phyloP scores from a whole-genome alignment of 2,113 vertebrate genomes.

The Lophotis ruficrista region DNA sequence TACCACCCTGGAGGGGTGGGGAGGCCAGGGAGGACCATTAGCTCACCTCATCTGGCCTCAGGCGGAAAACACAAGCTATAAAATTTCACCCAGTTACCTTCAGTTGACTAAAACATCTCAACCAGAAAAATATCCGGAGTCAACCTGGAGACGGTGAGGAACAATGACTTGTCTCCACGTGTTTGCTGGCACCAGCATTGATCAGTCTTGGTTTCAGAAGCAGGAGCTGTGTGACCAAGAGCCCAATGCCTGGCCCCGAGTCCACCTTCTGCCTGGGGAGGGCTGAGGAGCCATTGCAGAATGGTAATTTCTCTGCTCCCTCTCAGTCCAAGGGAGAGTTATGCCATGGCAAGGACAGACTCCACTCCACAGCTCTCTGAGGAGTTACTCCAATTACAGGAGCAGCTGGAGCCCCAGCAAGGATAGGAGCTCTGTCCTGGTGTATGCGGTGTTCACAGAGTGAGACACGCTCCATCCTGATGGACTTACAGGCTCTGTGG shows the following conservation, averaged over 20 bases:
- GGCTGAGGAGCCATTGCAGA: background rate
- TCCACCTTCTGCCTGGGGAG: background rate
- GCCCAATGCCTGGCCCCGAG: background rate
- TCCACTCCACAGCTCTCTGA: background rate
- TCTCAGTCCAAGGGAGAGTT: rapidly evolving
- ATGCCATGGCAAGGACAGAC: background rate
- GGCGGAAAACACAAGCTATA: background rate
- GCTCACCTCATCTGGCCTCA: background rate
- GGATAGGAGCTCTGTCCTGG: background rate
- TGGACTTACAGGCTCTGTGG: background rate
- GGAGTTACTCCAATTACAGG: background rate
- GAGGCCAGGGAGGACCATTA: background rate
- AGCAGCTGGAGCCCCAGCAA: background rate
- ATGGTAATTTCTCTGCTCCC: background rate
- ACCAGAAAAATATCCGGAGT: background rate
- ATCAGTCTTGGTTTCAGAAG: background rate
- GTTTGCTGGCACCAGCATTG: rapidly evolving
- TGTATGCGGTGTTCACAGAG: background rate
- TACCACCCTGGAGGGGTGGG: background rate
- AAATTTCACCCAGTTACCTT: background rate
- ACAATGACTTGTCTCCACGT: rapidly evolving
- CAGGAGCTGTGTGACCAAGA: background rate
- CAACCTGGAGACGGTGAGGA: background rate
- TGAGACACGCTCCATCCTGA: background rate
- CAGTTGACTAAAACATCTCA: background rate